Evolutionary conservation across 2,113 vertebrate genomes (phyloP).

Genomic region (Chlamydotis undulata): DNA sequence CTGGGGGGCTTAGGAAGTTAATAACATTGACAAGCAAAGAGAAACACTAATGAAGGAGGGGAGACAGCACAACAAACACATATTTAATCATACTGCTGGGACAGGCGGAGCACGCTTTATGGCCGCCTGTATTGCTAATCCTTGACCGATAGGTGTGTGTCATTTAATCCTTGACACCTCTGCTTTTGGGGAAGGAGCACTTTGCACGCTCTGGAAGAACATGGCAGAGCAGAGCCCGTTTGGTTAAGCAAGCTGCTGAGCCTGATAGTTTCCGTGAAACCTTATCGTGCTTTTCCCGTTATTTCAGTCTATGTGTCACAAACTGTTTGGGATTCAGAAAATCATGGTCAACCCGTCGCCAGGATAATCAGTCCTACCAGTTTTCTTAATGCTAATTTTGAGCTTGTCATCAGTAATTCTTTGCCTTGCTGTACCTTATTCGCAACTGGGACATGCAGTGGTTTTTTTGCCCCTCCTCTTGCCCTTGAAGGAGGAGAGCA

Average conservation of each 20-base stretch:
- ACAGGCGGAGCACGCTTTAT: not conserved
- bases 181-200: not conserved
- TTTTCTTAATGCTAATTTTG: not conserved
- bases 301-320: not conserved
- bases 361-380: not conserved
- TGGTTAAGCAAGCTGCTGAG: not conserved
- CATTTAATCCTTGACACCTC: not conserved
- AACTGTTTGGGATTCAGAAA: not conserved
- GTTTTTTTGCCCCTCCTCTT: not conserved
- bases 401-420: not conserved
- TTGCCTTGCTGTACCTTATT: not conserved
- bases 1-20: not conserved
- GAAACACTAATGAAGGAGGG: not conserved
- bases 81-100: not conserved
- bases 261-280: not conserved
- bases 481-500: too few relatives aligned
- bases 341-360: not conserved
- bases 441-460: rapidly evolving
- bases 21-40: not conserved
- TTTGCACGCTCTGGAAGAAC: not conserved
- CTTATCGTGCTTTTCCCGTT: not conserved
- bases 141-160: not conserved
- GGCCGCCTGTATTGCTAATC: not conserved
- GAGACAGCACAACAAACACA: not conserved
- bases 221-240: not conserved